These are phyloP conservation scores for Phanerotoma sp. DNA, from an alignment of 2,888 invertebrate species.

Conservation along the genomic window DNA sequence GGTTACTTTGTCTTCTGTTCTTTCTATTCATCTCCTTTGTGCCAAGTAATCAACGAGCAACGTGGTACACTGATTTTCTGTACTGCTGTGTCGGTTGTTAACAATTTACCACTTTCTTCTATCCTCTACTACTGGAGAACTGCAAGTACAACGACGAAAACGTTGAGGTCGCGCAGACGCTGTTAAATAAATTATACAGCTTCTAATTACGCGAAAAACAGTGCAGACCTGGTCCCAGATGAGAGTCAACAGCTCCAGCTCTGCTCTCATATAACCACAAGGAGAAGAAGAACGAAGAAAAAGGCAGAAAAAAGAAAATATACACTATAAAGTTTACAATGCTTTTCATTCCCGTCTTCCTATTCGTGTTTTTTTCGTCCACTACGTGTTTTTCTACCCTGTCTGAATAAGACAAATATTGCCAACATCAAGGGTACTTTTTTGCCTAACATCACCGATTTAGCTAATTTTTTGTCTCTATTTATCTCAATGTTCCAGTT, in stretches of 20 bases:
- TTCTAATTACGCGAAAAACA: slow-evolving; percentile 48
- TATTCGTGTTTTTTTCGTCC: background rate
- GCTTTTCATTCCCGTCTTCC: slow-evolving; percentile 3
- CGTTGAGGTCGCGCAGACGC: slow-evolving; percentile 36
- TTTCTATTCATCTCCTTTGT: background rate
- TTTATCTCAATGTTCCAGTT: background rate
- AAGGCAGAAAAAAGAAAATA: slow-evolving; percentile 13
- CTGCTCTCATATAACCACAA: slow-evolving; percentile 7
- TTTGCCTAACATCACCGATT: background rate
- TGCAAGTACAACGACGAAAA: slow-evolving; percentile 37
- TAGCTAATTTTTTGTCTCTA: background rate
- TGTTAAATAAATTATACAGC: slow-evolving; percentile 49
- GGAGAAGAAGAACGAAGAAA: slow-evolving; percentile 10
- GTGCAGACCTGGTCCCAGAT: slow-evolving; percentile 36
- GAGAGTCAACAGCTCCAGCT: slow-evolving; percentile 19
- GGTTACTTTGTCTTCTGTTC: background rate
- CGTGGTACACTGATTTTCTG: background rate
- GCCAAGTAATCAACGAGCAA: background rate
- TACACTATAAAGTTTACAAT: slow-evolving; percentile 25
- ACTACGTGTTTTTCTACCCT: slow-evolving; percentile 7
- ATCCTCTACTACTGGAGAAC: slow-evolving; percentile 13
- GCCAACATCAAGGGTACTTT: slow-evolving; percentile 16
- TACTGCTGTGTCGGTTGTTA: background rate
- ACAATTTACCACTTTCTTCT: slow-evolving; percentile 16
- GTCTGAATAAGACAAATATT: slow-evolving; percentile 40